Base-by-base conservation (phyloP, 1,140 invertebrate genomes). In the Dendroctonus valens region DNA sequence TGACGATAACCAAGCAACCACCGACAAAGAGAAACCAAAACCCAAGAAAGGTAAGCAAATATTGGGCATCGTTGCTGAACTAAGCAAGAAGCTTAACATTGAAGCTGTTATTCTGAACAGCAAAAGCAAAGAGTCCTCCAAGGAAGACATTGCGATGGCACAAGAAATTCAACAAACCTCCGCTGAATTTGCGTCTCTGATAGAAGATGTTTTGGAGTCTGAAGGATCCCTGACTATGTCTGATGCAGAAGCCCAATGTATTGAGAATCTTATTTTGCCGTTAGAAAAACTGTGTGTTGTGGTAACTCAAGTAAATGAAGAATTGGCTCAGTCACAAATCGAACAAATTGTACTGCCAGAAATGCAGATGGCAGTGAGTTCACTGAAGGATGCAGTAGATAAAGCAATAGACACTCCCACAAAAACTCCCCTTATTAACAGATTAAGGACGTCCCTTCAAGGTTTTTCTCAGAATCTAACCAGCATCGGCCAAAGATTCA, bases 201-300 rank as follows among this genome's bases (percentile, higher is more conserved):
- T 52, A 26, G 46, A 57, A 52, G 55, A 12, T 57, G 52, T 48
- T 39, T 38, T 46, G 8, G 42, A 6, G 7, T 7, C 7, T 3
- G 41, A 42, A 39, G 52, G 15, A 15, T n/a, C n/a, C 2, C 40
- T 39, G 26, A 40, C 48, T 5, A 53, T 55, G 7, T 38, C 40
- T 14, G 49, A 59, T n/a, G 62, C 53, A 48, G 59, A 59, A 46
- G 49, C 40, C 26, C 51, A 59, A 49, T 41, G 42, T 26, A 58
- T 70, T 26, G 44, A 41, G 9, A 51, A 6, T 40, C 41, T 70
- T 38, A 57, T 69, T 15, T 64, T 69, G 65, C 65, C 72, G 52
- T 44, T 73, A 44, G 55, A 68, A 40, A 41, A 68, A 49, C 50
- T 72, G 12, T 67, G 54, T 42, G 38, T 57, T 7, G 60, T 48